Percentiles rank a stretch among this genome's conserved stretches.
phyloP scores from a whole-genome alignment of 2,888 invertebrate genomes.

The Nephrocerus scutellatus region DNA sequence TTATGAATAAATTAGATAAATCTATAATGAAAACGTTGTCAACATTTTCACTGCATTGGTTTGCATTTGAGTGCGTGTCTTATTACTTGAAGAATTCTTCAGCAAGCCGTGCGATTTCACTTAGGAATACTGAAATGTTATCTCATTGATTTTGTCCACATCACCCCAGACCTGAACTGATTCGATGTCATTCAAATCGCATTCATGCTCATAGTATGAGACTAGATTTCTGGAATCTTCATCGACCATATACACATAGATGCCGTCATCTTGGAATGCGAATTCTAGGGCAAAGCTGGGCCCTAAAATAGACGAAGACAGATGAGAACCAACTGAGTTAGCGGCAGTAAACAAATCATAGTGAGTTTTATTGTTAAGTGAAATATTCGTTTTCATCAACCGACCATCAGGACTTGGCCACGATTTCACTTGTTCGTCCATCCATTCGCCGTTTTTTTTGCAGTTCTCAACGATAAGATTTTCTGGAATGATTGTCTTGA shows the following conservation, averaged over 20 bases:
- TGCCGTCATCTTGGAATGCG: slow-evolving; percentile 31
- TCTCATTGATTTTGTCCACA: slow-evolving; percentile 38
- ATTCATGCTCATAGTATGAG: slow-evolving; percentile 32
- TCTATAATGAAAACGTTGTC: no score
- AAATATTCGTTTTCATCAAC: slow-evolving; percentile 21
- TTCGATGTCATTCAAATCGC: slow-evolving; percentile 35
- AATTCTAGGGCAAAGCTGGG: slow-evolving; percentile 40
- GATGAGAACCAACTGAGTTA: slow-evolving; percentile 5
- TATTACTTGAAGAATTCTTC: no score
- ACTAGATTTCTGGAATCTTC: slow-evolving; percentile 34
- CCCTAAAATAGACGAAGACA: slow-evolving; percentile 41
- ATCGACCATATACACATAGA: slow-evolving; percentile 37
- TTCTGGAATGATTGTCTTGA: slow-evolving; percentile 34
- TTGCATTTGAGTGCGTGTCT: no score
- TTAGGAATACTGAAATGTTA: slow-evolving; percentile 32
- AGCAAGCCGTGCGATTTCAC: no score
- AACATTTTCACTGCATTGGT: no score
- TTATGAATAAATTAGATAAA: no score
- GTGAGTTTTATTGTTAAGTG: neutral
- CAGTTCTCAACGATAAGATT: slow-evolving; percentile 38
- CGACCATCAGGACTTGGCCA: slow-evolving; percentile 32
- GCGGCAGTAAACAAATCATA: slow-evolving; percentile 3
- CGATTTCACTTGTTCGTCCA: slow-evolving; percentile 27
- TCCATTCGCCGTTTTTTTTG: slow-evolving; percentile 40
- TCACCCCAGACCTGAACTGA: slow-evolving; percentile 46